Base-by-base conservation (phyloP, 2,888 invertebrate genomes). In the Branchinecta sandiegonensis region DNA sequence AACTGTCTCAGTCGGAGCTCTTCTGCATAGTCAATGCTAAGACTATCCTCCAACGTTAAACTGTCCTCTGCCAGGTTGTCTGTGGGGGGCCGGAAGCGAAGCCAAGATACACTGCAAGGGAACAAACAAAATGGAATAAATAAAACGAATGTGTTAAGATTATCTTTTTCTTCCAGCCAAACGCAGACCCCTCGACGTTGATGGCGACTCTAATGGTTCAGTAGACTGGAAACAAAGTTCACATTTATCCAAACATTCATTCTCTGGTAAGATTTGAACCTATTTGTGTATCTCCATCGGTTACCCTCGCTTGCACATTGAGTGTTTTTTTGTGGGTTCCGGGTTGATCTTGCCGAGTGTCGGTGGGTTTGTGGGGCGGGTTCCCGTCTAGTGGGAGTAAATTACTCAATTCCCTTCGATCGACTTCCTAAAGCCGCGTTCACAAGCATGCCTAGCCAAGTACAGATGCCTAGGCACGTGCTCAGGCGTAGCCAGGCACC, bases 21-120 rank as follows among this genome's bases (percentile, higher is more conserved):
- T 56, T 56, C 56, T 14, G 56, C 56, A 17, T 56, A 56, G 56
- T 56, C 56, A 14, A 56, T 56, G 10, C 56, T 56, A 14, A 56
- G 17, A 56, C 56, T 56, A 9, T 56, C 56, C 9, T 56, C 56
- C n/a, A 56, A 17, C 8, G 56, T 56, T 8, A 56, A 17, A 17
- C 56, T 56, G 9, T 56, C 56, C 9, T 56, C 56, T 8, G 56
- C 8, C 1, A 56, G 17, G 17, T 56, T 56, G 9, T 56, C 17
- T 10, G 17, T 17, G 8, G 56, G 56, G 17, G 56, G 56, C n/a
- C 56, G 56, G 17, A 56, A 56, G 9, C 56, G 56, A 17, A 56
- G 56, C 56, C 56, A 56, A 14, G 56, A 56, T 1, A 56, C 56
- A 56, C 56, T 56, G 56, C n/a, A 56, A 56, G n/a, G 37, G 6